These are phyloP conservation scores for Pogonognathellus flavescens DNA, from an alignment of 1,140 invertebrate species.

Conservation along the genomic window DNA sequence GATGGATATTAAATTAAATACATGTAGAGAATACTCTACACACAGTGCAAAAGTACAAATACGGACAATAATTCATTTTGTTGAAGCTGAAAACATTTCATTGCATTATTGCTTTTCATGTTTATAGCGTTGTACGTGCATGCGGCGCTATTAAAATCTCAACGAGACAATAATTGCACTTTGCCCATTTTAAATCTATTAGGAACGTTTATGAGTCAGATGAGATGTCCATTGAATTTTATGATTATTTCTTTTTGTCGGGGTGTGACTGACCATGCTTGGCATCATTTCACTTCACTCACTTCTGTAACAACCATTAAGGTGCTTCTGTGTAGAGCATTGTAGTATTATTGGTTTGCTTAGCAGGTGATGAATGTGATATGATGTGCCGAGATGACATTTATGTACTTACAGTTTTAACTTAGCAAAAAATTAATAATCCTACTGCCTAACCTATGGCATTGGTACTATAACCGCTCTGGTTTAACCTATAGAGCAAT, in stretches of 20 bases:
- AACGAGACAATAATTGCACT: slow-evolving; percentile 10
- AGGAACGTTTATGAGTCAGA: slow-evolving; percentile 28
- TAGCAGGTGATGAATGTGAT: slow-evolving; percentile 14
- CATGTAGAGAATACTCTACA: too few relatives aligned
- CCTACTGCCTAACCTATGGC: not conserved
- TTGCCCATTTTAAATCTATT: slow-evolving; percentile 22
- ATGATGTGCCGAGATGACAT: slow-evolving; percentile 31
- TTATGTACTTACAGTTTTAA: slow-evolving; percentile 12
- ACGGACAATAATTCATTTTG: too few relatives aligned
- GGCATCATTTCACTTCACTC: slow-evolving; percentile 38
- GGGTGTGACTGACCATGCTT: not conserved
- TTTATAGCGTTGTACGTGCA: too few relatives aligned
- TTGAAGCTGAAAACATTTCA: too few relatives aligned
- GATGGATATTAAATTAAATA: too few relatives aligned
- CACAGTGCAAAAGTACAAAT: too few relatives aligned
- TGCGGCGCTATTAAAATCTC: not conserved
- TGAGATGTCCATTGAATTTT: slow-evolving; percentile 28
- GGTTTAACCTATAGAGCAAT: too few relatives aligned
- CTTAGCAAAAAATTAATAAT: too few relatives aligned
- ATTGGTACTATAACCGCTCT: too few relatives aligned
- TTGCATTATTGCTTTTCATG: too few relatives aligned
- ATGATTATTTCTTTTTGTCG: slow-evolving; percentile 41
- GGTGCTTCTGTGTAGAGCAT: not conserved
- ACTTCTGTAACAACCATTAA: not conserved
- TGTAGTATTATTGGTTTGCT: not conserved